Conservation (phyloP, 1,140 invertebrate species). For the Propsilocerus akamusi region DNA sequence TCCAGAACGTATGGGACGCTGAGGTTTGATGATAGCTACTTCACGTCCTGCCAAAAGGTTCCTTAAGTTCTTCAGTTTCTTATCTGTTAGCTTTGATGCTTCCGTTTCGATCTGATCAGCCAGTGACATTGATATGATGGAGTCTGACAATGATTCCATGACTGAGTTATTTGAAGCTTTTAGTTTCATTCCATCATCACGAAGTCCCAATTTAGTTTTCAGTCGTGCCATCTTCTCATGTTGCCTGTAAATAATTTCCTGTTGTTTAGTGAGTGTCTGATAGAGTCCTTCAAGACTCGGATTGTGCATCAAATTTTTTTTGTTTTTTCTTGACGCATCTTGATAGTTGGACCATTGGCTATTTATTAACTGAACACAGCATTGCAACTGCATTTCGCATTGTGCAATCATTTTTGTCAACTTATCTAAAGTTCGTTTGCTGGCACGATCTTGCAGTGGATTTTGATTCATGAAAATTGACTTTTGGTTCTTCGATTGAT, state of each 20-base stretch:
- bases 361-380: slow-evolving; percentile 34
- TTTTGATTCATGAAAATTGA: slow-evolving; percentile 23
- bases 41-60: slow-evolving; percentile 11
- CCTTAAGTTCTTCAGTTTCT: slow-evolving; percentile 13
- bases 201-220: slow-evolving; percentile 17
- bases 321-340: slow-evolving; percentile 26
- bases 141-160: slow-evolving; percentile 17
- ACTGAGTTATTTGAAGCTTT: not conserved
- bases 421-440: slow-evolving; percentile 29
- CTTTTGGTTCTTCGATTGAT: slow-evolving; percentile 30
- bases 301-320: slow-evolving; percentile 26
- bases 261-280: slow-evolving; percentile 40
- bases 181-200: slow-evolving; percentile 6
- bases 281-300: slow-evolving; percentile 44
- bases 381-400: slow-evolving; percentile 36
- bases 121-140: slow-evolving; percentile 18
- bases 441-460: slow-evolving; percentile 34
- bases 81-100: slow-evolving; percentile 12
- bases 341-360: slow-evolving; percentile 36
- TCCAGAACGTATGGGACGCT: slow-evolving; percentile 18
- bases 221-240: slow-evolving; percentile 24
- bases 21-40: slow-evolving; percentile 17
- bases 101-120: slow-evolving; percentile 13
- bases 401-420: slow-evolving; percentile 37
- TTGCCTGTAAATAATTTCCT: slow-evolving; percentile 35